These are phyloP conservation scores for Eulimnadia texana DNA, from an alignment of 1,140 invertebrate genomes.

Conservation along the genomic window DNA sequence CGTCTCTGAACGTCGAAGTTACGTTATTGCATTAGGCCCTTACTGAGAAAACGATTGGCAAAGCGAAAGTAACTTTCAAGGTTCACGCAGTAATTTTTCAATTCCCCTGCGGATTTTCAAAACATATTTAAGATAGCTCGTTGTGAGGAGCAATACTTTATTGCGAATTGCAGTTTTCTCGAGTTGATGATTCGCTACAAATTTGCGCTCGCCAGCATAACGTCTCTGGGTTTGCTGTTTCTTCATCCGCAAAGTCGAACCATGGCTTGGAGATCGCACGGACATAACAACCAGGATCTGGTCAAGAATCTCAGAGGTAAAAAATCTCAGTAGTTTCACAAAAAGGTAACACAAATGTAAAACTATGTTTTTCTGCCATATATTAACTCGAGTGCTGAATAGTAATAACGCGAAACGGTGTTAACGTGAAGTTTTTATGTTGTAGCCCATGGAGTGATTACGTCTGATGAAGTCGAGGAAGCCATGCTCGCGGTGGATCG, in stretches of 20 bases:
- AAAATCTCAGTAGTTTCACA: conserved; percentile 4
- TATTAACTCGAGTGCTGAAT: too few relatives aligned
- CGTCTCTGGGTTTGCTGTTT: neutral
- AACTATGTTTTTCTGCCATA: too few relatives aligned
- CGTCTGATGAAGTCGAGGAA: conserved; percentile 55
- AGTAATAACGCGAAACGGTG: neutral
- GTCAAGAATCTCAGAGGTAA: conserved; percentile 66
- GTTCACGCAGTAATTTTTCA: too few relatives aligned
- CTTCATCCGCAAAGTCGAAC: neutral
- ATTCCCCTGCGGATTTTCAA: too few relatives aligned
- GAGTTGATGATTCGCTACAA: neutral
- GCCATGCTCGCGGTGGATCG: conserved; percentile 78
- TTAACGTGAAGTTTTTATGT: conserved; percentile 23
- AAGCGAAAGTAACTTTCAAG: too few relatives aligned
- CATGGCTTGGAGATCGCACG: conserved; percentile 64
- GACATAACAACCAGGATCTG: conserved; percentile 66
- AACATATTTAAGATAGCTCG: too few relatives aligned
- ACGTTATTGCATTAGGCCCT: too few relatives aligned
- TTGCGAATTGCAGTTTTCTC: too few relatives aligned
- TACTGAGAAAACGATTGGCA: too few relatives aligned
- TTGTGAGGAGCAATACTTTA: too few relatives aligned
- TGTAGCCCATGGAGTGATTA: conserved; percentile 73
- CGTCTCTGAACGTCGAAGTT: too few relatives aligned
- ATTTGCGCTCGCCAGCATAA: neutral
- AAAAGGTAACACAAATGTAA: too few relatives aligned